Conservation (phyloP, 2,797 vertebrate species). For the Rhinatrema bivittatum region DNA sequence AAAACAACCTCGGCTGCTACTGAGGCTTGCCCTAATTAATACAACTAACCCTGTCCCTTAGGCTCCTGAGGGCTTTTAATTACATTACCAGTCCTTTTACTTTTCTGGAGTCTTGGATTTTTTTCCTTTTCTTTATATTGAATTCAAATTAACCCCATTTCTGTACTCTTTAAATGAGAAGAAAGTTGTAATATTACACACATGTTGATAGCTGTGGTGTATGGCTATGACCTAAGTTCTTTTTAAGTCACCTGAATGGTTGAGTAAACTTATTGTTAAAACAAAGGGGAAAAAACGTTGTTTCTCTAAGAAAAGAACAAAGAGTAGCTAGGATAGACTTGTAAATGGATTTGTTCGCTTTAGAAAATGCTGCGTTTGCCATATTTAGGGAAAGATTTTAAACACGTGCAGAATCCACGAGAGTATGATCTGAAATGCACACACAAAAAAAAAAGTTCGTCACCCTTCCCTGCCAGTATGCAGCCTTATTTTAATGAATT, state of each 20-base stretch:
- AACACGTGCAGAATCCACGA: conserved; percentile 3
- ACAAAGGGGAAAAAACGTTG: conserved; percentile 31
- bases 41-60: conserved; percentile 19
- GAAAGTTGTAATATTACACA: not conserved
- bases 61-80: conserved; percentile 7
- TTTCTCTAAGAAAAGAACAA: conserved; percentile 25
- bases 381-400: conserved; percentile 1
- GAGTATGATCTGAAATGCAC: conserved; percentile 22
- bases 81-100: conserved; percentile 4
- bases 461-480: conserved; percentile 9
- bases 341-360: conserved; percentile 34
- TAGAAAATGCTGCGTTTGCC: conserved; percentile 20
- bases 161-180: not conserved
- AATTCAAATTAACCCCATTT: not conserved
- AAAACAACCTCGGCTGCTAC: conserved; percentile 40
- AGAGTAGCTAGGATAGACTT: conserved; percentile 25
- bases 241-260: conserved; percentile 32
- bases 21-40: conserved; percentile 46
- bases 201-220: not conserved
- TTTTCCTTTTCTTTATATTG: not conserved
- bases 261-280: conserved; percentile 49
- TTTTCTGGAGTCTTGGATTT: conserved; percentile 2
- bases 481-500: conserved; percentile 30
- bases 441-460: conserved; percentile 36
- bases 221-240: conserved; percentile 4